Evolutionary conservation across 2,888 invertebrate genomes (phyloP).

Genomic region (Plemyria rubiginata): DNA sequence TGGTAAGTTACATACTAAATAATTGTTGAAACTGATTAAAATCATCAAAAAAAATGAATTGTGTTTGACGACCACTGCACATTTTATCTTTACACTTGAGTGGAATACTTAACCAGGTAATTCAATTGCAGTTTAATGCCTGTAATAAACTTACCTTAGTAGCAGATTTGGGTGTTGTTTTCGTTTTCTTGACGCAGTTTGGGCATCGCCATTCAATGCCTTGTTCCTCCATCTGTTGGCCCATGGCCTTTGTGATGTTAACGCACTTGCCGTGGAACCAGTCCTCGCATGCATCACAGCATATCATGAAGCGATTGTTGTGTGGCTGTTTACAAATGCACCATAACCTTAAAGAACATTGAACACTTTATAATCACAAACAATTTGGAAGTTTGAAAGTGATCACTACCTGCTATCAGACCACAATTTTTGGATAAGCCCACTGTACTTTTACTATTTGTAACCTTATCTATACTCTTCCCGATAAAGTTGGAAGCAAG

Average conservation of each 20-base stretch:
- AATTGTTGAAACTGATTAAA: not conserved
- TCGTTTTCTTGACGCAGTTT: slow-evolving; percentile 89
- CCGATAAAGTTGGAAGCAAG: not conserved
- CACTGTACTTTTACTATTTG: too few species aligned
- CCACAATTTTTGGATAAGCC: too few species aligned
- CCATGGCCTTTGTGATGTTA: slow-evolving; percentile 95
- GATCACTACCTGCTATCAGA: too few species aligned
- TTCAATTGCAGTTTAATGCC: slow-evolving; percentile 18
- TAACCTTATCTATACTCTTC: too few species aligned
- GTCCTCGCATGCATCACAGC: slow-evolving; percentile 97
- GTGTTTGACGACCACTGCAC: slow-evolving; percentile 6
- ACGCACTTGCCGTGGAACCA: slow-evolving; percentile 99
- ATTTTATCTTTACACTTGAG: slow-evolving; percentile 27
- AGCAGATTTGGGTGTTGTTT: slow-evolving; percentile 54
- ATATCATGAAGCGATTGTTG: slow-evolving; percentile 98
- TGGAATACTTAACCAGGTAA: slow-evolving; percentile 20
- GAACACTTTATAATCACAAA: not conserved
- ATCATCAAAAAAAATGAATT: not conserved
- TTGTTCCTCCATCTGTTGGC: slow-evolving; percentile 95
- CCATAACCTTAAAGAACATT: slow-evolving; percentile 87
- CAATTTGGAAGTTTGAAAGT: too few species aligned
- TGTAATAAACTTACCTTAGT: slow-evolving; percentile 50
- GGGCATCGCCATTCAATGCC: slow-evolving; percentile 96
- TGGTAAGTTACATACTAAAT: not conserved
- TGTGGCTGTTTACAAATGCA: slow-evolving; percentile 98